Conservation (phyloP, 2,797 vertebrate genomes). For the Cercopithecus petaurista region DNA sequence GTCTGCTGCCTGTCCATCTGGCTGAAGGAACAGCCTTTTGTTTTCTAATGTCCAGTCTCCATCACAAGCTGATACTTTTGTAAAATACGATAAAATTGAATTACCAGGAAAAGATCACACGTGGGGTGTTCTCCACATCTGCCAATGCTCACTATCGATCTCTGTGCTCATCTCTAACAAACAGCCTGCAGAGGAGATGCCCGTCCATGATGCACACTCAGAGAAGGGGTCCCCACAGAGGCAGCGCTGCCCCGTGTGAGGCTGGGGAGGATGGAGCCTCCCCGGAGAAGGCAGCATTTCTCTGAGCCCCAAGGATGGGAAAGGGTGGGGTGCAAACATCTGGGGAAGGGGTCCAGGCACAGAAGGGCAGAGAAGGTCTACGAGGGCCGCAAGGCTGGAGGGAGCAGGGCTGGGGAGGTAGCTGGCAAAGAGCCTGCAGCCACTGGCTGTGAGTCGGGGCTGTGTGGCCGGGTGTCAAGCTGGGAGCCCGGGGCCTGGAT, state of each 20-base stretch:
- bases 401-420: too few species aligned
- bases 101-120: background rate
- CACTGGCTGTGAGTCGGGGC: rapidly evolving
- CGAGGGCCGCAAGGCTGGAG: background rate
- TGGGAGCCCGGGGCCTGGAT: background rate
- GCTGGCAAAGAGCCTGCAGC: background rate
- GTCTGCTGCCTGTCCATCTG: background rate
- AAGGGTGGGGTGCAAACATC: background rate
- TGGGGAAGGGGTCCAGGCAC: background rate
- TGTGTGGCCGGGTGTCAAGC: background rate
- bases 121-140: background rate
- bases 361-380: background rate
- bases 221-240: background rate
- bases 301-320: background rate
- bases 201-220: rapidly evolving
- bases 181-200: background rate
- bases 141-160: too few species aligned
- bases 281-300: background rate
- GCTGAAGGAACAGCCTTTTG: background rate
- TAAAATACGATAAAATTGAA: background rate
- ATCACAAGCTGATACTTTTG: background rate
- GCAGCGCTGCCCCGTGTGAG: rapidly evolving
- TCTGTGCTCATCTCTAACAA: background rate
- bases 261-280: background rate
- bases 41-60: background rate